These are phyloP conservation scores for Lanius collurio DNA, from an alignment of 2,113 vertebrate species.

Conservation along the genomic window DNA sequence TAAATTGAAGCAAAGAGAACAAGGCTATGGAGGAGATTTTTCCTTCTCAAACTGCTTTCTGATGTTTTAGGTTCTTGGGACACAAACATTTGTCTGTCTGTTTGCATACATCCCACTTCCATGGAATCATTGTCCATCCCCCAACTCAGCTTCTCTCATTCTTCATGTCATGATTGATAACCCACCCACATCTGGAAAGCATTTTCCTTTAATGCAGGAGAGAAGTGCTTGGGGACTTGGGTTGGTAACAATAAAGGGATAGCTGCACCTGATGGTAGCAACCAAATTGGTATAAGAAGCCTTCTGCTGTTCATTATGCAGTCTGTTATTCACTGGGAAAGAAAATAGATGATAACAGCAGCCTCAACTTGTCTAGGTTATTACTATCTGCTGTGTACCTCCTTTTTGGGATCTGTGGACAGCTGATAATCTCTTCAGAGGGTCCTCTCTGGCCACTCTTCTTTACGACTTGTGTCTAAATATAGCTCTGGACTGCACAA, in stretches of 20 bases:
- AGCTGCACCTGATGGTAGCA: background rate
- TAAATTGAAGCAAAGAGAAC: background rate
- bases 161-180: background rate
- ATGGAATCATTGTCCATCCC: background rate
- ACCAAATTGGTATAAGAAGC: background rate
- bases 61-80: background rate
- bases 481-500: background rate
- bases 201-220: background rate
- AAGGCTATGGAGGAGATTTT: background rate
- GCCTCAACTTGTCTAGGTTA: background rate
- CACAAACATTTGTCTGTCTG: background rate
- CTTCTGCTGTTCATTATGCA: background rate
- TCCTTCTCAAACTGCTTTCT: background rate
- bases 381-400: background rate
- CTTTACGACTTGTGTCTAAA: background rate
- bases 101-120: background rate
- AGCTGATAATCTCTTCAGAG: background rate
- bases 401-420: background rate
- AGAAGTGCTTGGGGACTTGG: background rate
- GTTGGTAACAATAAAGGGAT: background rate
- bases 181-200: background rate
- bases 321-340: background rate
- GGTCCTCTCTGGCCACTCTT: background rate
- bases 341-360: background rate
- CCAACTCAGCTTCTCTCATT: background rate